A percentile compares a stretch with the other conserved stretches of the same genome.
Conservation (phyloP, 2,888 invertebrate species). For the Drosophila paranaensis region DNA sequence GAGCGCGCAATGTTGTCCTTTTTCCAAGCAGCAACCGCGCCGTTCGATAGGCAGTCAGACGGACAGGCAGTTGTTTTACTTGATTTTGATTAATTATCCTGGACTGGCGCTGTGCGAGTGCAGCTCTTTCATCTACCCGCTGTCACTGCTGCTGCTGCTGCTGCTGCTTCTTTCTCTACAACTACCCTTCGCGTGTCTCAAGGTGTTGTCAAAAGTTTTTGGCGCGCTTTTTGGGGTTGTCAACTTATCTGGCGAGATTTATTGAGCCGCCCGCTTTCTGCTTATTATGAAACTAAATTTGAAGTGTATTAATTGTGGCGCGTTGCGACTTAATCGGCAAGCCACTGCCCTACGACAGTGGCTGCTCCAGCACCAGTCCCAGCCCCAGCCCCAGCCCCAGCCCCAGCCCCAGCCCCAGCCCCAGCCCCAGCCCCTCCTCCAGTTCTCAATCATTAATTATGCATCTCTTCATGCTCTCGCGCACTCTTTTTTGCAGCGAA, state of each 20-base stretch:
- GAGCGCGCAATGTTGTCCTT: slow-evolving; percentile 54
- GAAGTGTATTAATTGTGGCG: slow-evolving; percentile 78
- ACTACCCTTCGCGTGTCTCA: slow-evolving; percentile 40
- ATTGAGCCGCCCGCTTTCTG: slow-evolving; percentile 54
- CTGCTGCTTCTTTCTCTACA: slow-evolving; percentile 8
- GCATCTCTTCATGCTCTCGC: slow-evolving; percentile 48
- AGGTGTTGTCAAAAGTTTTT: slow-evolving; percentile 66
- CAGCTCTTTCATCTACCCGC: slow-evolving; percentile 71
- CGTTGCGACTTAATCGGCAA: slow-evolving; percentile 58
- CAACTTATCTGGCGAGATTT: slow-evolving; percentile 77
- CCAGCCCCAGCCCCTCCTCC: slow-evolving; percentile 6
- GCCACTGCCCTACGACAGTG: slow-evolving; percentile 8
- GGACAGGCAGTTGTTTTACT: slow-evolving; percentile 74
- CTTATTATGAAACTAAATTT: slow-evolving; percentile 69
- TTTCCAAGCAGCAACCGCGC: slow-evolving; percentile 29
- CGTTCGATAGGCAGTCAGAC: slow-evolving; percentile 39
- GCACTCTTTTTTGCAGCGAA: slow-evolving; percentile 88
- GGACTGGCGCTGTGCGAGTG: slow-evolving; percentile 48
- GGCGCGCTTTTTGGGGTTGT: slow-evolving; percentile 65
- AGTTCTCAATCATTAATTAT: slow-evolving; percentile 59
- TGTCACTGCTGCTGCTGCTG: slow-evolving; percentile 8
- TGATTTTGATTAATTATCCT: slow-evolving; percentile 83
- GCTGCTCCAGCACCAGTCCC: neutral
- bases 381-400: neutral
- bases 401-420: slow-evolving; percentile 1